Evolutionary conservation across 2,888 invertebrate genomes (phyloP).

Genomic region (Norana najaformis): DNA sequence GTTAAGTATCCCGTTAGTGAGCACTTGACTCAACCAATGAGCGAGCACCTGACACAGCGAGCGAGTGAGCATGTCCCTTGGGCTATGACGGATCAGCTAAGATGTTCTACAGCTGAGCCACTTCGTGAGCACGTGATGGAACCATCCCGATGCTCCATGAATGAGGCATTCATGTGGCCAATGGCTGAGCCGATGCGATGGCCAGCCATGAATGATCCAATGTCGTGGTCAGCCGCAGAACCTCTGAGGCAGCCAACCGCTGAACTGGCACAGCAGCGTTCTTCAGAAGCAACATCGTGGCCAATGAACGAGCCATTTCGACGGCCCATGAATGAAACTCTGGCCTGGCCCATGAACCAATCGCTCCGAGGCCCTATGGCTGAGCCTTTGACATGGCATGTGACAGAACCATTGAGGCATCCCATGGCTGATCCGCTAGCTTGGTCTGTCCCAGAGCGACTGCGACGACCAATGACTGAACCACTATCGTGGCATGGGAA

Average conservation of each 20-base stretch:
- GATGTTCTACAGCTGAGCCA: not conserved
- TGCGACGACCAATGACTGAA: conserved; percentile 2
- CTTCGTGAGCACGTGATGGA: conserved; percentile 19
- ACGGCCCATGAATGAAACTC: conserved; percentile 30
- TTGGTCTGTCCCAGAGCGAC: conserved; percentile 4
- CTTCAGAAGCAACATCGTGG: conserved; percentile 1
- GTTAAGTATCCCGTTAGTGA: conserved; percentile 31
- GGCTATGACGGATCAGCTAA: conserved; percentile 32
- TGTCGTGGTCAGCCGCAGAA: conserved; percentile 18
- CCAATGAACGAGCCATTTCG: conserved; percentile 36
- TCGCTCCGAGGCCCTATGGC: conserved; percentile 9
- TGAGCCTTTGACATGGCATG: conserved; percentile 27
- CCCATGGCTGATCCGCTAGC: conserved; percentile 31
- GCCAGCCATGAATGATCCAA: conserved; percentile 26
- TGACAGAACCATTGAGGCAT: conserved; percentile 25
- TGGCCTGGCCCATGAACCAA: conserved; percentile 28
- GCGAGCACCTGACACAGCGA: conserved; percentile 16
- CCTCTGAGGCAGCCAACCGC: conserved; percentile 18
- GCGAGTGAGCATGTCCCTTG: not conserved
- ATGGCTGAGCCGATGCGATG: conserved; percentile 32
- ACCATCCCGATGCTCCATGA: conserved; percentile 23
- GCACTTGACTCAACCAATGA: conserved; percentile 27
- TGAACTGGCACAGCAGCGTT: not conserved
- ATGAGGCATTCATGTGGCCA: conserved; percentile 35
- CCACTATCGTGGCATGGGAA: not conserved